Conservation (phyloP, 2,113 vertebrate species). For the Pagrus major region DNA sequence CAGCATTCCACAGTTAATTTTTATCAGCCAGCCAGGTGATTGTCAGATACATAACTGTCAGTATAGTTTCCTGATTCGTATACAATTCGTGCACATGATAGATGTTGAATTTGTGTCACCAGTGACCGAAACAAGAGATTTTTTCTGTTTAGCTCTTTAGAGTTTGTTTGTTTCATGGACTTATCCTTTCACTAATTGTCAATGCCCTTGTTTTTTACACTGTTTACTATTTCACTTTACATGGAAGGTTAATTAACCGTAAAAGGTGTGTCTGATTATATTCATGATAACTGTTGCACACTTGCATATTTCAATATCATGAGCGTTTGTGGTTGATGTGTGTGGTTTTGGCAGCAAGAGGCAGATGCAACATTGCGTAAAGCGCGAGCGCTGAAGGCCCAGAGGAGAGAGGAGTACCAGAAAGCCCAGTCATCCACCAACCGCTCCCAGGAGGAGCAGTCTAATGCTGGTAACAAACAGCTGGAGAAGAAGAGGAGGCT, state of each 20-base stretch:
- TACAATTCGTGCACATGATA: background rate
- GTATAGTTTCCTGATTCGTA: background rate
- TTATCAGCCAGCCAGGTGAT: background rate
- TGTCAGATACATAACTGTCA: background rate
- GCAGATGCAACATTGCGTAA: slow-evolving; percentile 90
- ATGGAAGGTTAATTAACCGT: background rate
- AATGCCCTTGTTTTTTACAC: background rate
- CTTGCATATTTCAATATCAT: slow-evolving; percentile 10
- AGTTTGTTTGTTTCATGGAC: background rate
- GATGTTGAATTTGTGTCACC: background rate
- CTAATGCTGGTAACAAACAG: slow-evolving; percentile 86
- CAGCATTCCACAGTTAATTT: slow-evolving; percentile 20
- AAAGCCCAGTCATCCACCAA: slow-evolving; percentile 89
- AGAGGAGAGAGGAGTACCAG: slow-evolving; percentile 94
- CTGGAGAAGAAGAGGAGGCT: slow-evolving; percentile 92
- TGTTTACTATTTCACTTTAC: background rate
- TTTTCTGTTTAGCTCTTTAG: background rate
- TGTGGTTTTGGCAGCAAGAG: slow-evolving; percentile 87
- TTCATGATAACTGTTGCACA: background rate
- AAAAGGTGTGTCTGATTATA: background rate
- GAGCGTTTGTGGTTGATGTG: background rate
- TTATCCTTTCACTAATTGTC: background rate
- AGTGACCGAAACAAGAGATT: background rate
- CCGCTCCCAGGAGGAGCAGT: slow-evolving; percentile 92
- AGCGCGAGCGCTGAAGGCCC: slow-evolving; percentile 87